phyloP scores from a whole-genome alignment of 1,140 invertebrate genomes.

The Drosophila nigrodunni region DNA sequence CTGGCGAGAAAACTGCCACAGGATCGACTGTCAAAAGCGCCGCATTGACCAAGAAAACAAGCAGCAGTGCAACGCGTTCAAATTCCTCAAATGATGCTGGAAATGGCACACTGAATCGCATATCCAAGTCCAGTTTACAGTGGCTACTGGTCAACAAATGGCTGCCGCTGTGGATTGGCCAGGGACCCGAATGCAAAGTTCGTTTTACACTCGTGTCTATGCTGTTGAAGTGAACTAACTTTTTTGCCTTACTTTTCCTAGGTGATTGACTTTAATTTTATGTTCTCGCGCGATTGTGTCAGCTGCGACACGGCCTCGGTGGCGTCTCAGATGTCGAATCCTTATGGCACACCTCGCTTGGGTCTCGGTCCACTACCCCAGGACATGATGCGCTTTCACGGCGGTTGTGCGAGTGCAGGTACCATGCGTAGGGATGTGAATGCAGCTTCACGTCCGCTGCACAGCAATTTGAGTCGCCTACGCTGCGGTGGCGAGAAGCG shows the following conservation, averaged over 20 bases:
- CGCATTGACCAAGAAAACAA: constrained; percentile 58
- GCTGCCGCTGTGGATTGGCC: constrained; percentile 87
- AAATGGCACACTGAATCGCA: constrained; percentile 83
- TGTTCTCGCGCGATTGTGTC: constrained; percentile 84
- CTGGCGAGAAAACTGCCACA: constrained; percentile 27
- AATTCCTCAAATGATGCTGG: constrained; percentile 50
- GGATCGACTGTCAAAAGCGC: constrained; percentile 29
- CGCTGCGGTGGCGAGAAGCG: constrained; percentile 40
- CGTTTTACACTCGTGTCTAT: background rate
- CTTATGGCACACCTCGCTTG: constrained; percentile 75
- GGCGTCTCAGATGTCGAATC: constrained; percentile 75
- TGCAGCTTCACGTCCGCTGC: constrained; percentile 59
- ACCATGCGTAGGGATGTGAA: constrained; percentile 52
- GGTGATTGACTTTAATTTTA: constrained; percentile 86
- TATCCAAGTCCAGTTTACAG: constrained; percentile 86
- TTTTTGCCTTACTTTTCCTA: constrained; percentile 1
- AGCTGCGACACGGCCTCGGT: constrained; percentile 75
- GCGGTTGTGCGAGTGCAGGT: constrained; percentile 48
- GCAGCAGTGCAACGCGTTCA: constrained; percentile 31
- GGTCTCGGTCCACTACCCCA: constrained; percentile 63
- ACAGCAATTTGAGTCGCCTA: constrained; percentile 75
- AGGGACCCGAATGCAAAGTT: constrained; percentile 86
- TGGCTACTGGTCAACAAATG: constrained; percentile 87
- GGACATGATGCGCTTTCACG: constrained; percentile 80
- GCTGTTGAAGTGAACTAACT: no score